phyloP scores from a whole-genome alignment of 1,140 invertebrate genomes.

The Zaprionus ghesquierei region DNA sequence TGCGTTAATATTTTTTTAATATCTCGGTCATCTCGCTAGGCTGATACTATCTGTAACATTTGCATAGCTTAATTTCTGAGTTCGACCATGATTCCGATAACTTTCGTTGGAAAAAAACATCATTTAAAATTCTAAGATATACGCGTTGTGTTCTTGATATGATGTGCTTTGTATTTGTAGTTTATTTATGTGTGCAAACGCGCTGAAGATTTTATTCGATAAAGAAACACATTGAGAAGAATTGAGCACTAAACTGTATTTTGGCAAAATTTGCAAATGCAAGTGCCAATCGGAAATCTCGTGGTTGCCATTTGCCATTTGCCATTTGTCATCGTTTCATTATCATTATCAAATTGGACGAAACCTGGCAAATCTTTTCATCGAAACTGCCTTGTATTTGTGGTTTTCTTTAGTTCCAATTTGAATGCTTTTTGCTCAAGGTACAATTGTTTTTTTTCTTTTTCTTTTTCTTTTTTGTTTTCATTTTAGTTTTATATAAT shows the following conservation, averaged over 20 bases:
- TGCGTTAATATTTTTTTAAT: neutral
- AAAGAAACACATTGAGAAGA: conserved; percentile 28
- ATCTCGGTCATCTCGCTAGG: neutral
- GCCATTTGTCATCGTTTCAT: conserved; percentile 7
- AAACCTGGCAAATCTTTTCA: conserved; percentile 59
- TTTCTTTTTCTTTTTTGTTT: conserved; percentile 33
- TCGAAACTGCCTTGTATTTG: conserved; percentile 49
- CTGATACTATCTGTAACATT: neutral
- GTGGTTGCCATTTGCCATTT: conserved; percentile 18
- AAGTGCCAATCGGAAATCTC: conserved; percentile 57
- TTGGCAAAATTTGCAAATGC: conserved; percentile 78
- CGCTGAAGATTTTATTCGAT: conserved; percentile 2
- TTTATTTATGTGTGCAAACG: conserved; percentile 35
- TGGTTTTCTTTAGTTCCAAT: conserved; percentile 60
- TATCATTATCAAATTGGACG: conserved; percentile 52
- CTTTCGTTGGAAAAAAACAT: conserved; percentile 5
- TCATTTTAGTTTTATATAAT: conserved; percentile 36
- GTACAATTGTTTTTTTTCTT: conserved; percentile 65
- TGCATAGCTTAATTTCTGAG: neutral
- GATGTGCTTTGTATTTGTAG: conserved; percentile 49
- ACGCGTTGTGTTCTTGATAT: conserved; percentile 45
- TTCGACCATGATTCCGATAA: neutral
- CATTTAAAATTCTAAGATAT: conserved; percentile 24
- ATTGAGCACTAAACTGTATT: conserved; percentile 67
- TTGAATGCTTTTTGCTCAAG: conserved; percentile 67